Conservation (phyloP, 2,113 vertebrate species). For the Morphnarchus princeps region DNA sequence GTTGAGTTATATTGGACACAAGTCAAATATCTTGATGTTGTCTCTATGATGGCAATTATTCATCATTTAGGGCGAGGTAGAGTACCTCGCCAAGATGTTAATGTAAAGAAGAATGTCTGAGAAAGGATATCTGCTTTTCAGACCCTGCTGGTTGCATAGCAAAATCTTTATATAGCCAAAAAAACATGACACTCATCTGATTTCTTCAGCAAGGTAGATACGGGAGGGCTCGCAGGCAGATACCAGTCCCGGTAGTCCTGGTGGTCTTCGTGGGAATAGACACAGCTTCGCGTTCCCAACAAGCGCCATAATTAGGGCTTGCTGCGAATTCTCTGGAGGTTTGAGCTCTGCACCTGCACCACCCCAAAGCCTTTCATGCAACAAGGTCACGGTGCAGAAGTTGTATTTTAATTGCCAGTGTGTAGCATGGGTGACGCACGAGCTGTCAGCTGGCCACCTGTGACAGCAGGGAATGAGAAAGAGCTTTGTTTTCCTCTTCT, state of each 20-base stretch:
- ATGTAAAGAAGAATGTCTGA: not conserved
- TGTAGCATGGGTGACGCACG: not conserved
- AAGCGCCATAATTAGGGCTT: not conserved
- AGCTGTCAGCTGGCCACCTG: conserved; percentile 6
- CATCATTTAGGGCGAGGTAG: not conserved
- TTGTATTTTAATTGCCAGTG: not conserved
- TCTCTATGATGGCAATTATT: not conserved
- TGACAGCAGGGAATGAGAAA: not conserved
- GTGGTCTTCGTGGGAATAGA: not conserved
- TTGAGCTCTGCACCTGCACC: not conserved
- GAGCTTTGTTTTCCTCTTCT: not conserved
- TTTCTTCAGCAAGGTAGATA: not conserved
- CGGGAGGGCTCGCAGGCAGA: not conserved
- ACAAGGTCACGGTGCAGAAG: not conserved
- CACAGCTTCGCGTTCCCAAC: no score
- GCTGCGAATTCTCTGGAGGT: not conserved
- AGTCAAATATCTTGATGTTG: not conserved
- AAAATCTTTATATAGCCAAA: not conserved
- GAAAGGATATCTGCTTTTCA: not conserved
- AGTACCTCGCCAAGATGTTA: not conserved
- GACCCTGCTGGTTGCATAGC: not conserved
- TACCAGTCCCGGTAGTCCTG: not conserved
- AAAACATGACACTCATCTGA: fast-evolving
- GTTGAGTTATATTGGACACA: not conserved
- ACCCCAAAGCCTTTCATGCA: not conserved